Evolutionary conservation across 2,113 vertebrate genomes (phyloP).

Genomic region (Apistogramma diplotaenia): DNA sequence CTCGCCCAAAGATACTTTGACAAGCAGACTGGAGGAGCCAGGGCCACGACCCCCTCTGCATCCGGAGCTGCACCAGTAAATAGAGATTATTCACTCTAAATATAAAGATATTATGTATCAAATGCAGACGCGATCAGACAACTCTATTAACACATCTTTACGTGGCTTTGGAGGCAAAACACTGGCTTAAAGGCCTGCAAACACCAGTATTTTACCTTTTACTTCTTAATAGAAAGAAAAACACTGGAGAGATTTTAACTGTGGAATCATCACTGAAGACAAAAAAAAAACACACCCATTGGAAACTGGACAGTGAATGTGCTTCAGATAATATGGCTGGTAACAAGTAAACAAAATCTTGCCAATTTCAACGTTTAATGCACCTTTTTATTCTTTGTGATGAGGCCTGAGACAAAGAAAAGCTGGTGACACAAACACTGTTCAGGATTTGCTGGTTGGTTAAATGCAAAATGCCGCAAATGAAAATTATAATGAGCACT

Average conservation of each 20-base stretch:
- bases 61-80: neutral
- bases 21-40: neutral
- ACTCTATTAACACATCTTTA: neutral
- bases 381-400: neutral
- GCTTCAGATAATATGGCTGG: neutral
- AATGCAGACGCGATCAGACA: neutral
- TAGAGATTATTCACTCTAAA: neutral
- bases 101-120: neutral
- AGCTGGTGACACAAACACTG: neutral
- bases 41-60: too few relatives aligned
- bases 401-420: neutral
- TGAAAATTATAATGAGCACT: neutral
- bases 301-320: neutral
- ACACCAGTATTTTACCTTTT: neutral
- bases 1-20: neutral
- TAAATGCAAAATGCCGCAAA: conserved; percentile 9
- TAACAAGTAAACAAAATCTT: neutral
- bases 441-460: neutral
- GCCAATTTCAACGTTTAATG: neutral
- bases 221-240: neutral
- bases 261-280: neutral
- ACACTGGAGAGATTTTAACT: neutral
- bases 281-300: neutral
- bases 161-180: neutral
- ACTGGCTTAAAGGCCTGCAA: neutral